These are phyloP conservation scores for Saccostrea echinata DNA, from an alignment of 1,140 invertebrate species.

Conservation along the genomic window DNA sequence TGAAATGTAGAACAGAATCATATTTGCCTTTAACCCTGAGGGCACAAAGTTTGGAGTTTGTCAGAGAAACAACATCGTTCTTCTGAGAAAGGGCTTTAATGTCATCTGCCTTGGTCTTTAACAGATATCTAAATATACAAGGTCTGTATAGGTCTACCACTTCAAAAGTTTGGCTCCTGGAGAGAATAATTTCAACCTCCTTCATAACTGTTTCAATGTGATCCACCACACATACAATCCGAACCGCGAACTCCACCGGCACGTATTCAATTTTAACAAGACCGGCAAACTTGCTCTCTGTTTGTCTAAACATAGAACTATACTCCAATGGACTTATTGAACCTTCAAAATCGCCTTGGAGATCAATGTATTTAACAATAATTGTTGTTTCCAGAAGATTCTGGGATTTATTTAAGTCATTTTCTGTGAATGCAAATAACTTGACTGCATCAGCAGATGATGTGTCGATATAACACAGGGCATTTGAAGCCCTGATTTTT, in stretches of 20 bases:
- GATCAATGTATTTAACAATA: not conserved
- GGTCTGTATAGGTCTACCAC: not conserved
- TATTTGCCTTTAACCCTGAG: not conserved
- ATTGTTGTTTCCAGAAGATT: not conserved
- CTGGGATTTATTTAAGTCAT: not conserved
- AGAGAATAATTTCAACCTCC: not conserved
- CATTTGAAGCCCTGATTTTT: not conserved
- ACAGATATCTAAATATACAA: not conserved
- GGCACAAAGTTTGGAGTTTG: slow-evolving; percentile 9
- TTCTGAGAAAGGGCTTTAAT: not conserved
- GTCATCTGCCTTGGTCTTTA: not conserved
- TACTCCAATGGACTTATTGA: not conserved
- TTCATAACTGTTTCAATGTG: not conserved
- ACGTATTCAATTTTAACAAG: not conserved
- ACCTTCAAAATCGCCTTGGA: not conserved
- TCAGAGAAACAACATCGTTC: not conserved
- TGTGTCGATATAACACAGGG: not conserved
- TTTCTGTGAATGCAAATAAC: slow-evolving; percentile 23
- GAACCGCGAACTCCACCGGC: not conserved
- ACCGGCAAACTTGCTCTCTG: not conserved
- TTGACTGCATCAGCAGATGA: not conserved
- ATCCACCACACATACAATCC: not conserved
- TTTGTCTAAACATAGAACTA: not conserved
- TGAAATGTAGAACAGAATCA: not conserved
- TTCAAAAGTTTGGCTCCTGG: not conserved